Percentiles rank a stretch among this genome's conserved stretches.
phyloP scores from a whole-genome alignment of 1,140 invertebrate genomes.

The Helicoverpa zea region DNA sequence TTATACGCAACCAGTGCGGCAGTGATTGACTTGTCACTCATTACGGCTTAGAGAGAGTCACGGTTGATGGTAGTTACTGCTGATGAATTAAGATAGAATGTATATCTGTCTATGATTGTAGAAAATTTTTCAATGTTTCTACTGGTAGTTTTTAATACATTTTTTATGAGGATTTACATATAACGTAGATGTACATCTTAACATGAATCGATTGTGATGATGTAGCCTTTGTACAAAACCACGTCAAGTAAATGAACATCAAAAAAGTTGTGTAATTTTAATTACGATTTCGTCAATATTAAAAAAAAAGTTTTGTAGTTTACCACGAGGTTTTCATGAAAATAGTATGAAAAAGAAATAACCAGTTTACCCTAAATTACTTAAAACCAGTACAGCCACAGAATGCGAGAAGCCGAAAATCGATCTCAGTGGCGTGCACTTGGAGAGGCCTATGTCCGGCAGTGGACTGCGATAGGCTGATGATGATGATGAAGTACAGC shows the following conservation, averaged over 20 bases:
- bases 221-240: not conserved
- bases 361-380: no score
- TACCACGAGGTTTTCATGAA: no score
- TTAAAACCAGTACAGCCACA: not conserved
- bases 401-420: no score
- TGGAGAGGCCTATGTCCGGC: no score
- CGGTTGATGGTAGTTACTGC: not conserved
- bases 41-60: conserved; percentile 26
- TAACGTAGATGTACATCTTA: not conserved
- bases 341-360: no score
- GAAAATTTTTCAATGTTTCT: not conserved
- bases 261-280: not conserved
- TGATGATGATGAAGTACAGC: no score
- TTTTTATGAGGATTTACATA: no score
- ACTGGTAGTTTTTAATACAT: not conserved
- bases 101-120: not conserved
- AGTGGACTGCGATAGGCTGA: no score
- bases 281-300: no score
- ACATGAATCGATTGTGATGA: not conserved
- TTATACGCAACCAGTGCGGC: not conserved
- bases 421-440: no score
- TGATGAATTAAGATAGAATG: not conserved
- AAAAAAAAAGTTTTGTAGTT: no score
- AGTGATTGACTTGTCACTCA: conserved; percentile 45
- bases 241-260: no score